Evolutionary conservation across 2,888 invertebrate genomes (phyloP).

Genomic region (Drosophila anomelani): DNA sequence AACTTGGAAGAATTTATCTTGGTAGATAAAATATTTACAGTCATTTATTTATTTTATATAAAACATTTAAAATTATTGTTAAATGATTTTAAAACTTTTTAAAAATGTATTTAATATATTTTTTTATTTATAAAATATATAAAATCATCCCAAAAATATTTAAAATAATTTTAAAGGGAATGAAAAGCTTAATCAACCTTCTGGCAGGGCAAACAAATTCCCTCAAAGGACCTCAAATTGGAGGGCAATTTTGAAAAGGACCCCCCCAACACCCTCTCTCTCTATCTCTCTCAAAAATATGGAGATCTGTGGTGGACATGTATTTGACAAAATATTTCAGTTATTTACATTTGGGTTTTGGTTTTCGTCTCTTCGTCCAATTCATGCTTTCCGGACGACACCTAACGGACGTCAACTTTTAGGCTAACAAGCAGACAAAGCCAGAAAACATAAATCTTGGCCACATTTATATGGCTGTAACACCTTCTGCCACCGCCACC

Average conservation of each 20-base stretch:
- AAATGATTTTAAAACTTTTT: too few species aligned
- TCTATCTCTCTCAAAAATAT: background rate
- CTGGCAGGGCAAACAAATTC: background rate
- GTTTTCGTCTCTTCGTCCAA: constrained; percentile 39
- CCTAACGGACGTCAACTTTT: constrained; percentile 59
- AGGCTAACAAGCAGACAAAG: constrained; percentile 76
- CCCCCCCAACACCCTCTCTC: too few species aligned
- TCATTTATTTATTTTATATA: too few species aligned
- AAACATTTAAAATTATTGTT: too few species aligned
- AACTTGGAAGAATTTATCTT: background rate
- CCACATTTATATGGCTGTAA: constrained; percentile 70
- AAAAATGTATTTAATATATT: too few species aligned
- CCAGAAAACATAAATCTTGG: constrained; percentile 74
- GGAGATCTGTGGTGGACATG: constrained; percentile 37
- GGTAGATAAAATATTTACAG: background rate
- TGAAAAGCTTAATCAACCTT: background rate
- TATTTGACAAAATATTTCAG: constrained; percentile 75
- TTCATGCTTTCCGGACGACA: constrained; percentile 14
- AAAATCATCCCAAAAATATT: background rate
- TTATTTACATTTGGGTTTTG: constrained; percentile 66
- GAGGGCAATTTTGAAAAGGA: constrained; percentile 3
- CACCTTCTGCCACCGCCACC: constrained; percentile 40
- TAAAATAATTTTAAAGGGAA: background rate
- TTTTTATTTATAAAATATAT: background rate
- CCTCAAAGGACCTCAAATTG: background rate